Base-by-base conservation (phyloP, 2,797 vertebrate species). In the Dendrocincla tyrannina region DNA sequence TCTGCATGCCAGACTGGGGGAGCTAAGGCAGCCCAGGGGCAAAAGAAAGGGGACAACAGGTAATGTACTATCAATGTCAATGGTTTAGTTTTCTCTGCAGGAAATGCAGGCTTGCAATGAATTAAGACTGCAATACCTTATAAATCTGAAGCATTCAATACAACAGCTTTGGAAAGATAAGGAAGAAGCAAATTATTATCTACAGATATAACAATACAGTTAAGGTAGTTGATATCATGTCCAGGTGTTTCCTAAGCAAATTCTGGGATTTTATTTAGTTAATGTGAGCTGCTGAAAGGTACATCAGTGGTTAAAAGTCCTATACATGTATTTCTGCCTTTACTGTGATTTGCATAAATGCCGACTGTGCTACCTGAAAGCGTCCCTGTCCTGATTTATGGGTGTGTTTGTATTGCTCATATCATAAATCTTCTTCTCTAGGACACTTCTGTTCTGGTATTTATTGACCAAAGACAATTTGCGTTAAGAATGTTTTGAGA, bases 391-490 rank as follows among this genome's bases (percentile, higher is more conserved):
- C 97, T 99, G 98, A 99, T 99, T 99, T 98, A 99, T 97, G 96
- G 97, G 89, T 93, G 93, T 98, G 97, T 98, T 98, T 98, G 96
- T 95, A 98, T 97, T 96, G 81, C 97, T 98, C 95, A 96, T 97
- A 96, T 97, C 97, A 98, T 99, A 98, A 99, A 99, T 99, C 98
- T 98, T 98, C 98, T 97, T 97, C 98, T 97, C 87, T 85, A 97
- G 98, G 98, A 98, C 98, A 98, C 97, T 98, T 98, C 98, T 97
- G 96, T 97, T 97, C 98, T 98, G 98, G 98, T 98, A 98, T 98
- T 98, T 98, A 98, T 99, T 98, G 98, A 98, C 98, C 98, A 98
- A 98, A 98, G 97, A 98, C 98, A 98, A 98, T 96, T 98, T 98
- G 97, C 53, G 91, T 98, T 98, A 97, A 97, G 98, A 98, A 98